Evolutionary conservation across 2,888 invertebrate species (phyloP).

Genomic region (Coecobrya sp.): DNA sequence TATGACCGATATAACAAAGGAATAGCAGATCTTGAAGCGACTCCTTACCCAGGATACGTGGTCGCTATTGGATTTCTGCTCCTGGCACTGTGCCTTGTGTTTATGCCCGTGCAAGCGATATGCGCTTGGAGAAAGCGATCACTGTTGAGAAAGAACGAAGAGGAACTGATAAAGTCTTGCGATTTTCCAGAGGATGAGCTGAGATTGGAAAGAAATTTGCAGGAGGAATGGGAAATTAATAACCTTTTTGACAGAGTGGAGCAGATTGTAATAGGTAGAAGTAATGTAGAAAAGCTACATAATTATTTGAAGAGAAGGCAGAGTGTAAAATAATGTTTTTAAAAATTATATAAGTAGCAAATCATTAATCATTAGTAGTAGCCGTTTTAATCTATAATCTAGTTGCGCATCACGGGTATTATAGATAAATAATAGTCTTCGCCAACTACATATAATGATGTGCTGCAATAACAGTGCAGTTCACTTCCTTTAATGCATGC

Average conservation of each 20-base stretch:
- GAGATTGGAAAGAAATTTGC: slow-evolving; percentile 34
- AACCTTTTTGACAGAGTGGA: slow-evolving; percentile 42
- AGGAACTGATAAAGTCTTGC: slow-evolving; percentile 29
- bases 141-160: slow-evolving; percentile 49
- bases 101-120: slow-evolving; percentile 71
- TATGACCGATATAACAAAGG: slow-evolving; percentile 34
- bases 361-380: neutral
- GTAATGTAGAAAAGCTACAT: slow-evolving; percentile 28
- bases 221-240: slow-evolving; percentile 11
- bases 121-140: slow-evolving; percentile 46
- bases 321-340: neutral
- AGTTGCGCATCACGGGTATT: too few relatives aligned
- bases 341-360: neutral
- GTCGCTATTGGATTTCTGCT: slow-evolving; percentile 63
- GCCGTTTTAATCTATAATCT: neutral
- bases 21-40: neutral
- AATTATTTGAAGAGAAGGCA: slow-evolving; percentile 3
- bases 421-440: too few relatives aligned
- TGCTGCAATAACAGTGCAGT: too few relatives aligned
- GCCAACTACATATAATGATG: too few relatives aligned
- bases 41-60: slow-evolving; percentile 51
- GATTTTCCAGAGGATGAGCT: slow-evolving; percentile 78
- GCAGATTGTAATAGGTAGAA: slow-evolving; percentile 55
- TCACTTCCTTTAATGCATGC: too few relatives aligned
- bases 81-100: slow-evolving; percentile 15